phyloP scores from a whole-genome alignment of 2,113 vertebrate species.

The Chlamydotis undulata region DNA sequence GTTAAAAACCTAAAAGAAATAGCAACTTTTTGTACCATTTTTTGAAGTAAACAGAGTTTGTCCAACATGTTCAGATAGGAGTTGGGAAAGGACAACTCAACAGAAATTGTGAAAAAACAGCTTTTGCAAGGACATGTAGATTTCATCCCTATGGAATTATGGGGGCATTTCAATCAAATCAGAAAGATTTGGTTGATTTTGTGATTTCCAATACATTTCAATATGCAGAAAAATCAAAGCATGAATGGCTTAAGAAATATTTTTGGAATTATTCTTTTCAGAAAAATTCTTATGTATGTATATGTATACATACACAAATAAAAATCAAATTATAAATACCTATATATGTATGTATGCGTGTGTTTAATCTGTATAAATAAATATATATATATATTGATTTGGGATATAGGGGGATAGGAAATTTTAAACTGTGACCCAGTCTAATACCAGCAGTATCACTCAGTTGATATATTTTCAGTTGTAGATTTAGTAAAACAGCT shows the following conservation, averaged over 20 bases:
- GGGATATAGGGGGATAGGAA: not conserved
- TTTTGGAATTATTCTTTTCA: not conserved
- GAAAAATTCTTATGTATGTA: not conserved
- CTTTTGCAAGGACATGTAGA: not conserved
- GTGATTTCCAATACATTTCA: not conserved
- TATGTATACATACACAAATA: not conserved
- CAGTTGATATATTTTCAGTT: slow-evolving; percentile 11
- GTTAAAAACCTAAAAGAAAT: not conserved
- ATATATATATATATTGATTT: not conserved
- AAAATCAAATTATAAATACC: not conserved
- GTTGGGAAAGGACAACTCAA: not conserved
- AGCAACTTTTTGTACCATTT: not conserved
- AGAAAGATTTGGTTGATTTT: not conserved
- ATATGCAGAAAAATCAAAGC: not conserved
- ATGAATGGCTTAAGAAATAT: not conserved
- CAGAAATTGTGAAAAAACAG: not conserved
- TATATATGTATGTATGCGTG: not conserved
- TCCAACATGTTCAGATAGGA: not conserved
- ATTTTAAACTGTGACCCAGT: slow-evolving; percentile 30
- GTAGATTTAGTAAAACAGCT: slow-evolving; percentile 63
- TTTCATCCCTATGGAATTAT: not conserved
- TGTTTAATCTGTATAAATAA: not conserved
- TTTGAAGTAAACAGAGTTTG: not conserved
- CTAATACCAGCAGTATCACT: not conserved
- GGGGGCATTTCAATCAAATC: not conserved